Base-by-base conservation (phyloP, 2,113 vertebrate genomes). In the Cygnus buccinator region DNA sequence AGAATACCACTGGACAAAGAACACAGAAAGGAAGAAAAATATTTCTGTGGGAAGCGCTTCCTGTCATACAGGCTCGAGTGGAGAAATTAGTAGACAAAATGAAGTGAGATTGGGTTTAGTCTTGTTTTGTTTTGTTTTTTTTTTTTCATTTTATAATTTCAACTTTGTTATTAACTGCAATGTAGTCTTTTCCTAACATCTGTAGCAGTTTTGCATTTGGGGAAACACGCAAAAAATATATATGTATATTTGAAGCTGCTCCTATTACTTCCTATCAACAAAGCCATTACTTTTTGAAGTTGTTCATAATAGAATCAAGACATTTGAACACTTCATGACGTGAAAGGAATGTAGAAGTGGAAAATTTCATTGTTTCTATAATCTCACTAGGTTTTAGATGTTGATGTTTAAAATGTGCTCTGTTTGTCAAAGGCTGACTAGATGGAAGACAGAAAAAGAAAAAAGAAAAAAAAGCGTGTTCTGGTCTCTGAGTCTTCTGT, bases 1-100 rank as follows among this genome's bases (percentile, higher is more conserved):
- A 99, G 93, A 99, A 99, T 21, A 61, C 98, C 80, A 96, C 86
- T 3, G 98, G 98, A 4, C 61, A 96, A 46, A 98, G 98, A 37
- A 97, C 82, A 9, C 93, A 93, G 84, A 98, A 97, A 84, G 98
- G 98, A 65, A 98, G 95, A 89, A 98, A 97, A 71, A 93, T 97
- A 8, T 17, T 84, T 43, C 98, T 99, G 46, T 73, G 63, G 50
- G 99, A 99, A 84, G 15, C 78, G 0, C 31, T 98, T 9, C 46
- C 97, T n/a, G 97, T 99, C 13, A 87, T 99, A 88, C 83, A 98
- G 94, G 96, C 97, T 48, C 88, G 98, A 95, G 95, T 98, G 84
- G 89, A 97, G 78, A 96, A 68, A 8, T 94, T 99, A 31, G 96
- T 98, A 88, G 87, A 28, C 15, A 95, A 97, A 39, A 46, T 52